Conservation (phyloP, 1,140 invertebrate species). For the Zaprionus africanus region DNA sequence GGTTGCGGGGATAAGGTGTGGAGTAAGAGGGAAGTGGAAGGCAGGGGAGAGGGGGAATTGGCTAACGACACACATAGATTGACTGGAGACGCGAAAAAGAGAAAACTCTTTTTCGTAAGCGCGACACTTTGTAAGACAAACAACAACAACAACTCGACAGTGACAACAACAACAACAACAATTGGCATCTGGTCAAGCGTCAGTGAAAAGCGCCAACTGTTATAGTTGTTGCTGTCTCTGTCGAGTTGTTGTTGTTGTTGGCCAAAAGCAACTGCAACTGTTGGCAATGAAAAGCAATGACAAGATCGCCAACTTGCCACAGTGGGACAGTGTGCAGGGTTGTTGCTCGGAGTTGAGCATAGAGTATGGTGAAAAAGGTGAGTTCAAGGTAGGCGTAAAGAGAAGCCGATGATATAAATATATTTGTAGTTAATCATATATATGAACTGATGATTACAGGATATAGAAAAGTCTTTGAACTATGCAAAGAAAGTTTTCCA, state of each 20-base stretch:
- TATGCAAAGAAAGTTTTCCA: neutral
- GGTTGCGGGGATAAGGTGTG: neutral
- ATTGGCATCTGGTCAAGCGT: slow-evolving; percentile 37
- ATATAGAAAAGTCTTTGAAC: too few relatives aligned
- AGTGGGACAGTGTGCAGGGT: neutral
- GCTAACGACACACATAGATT: slow-evolving; percentile 21
- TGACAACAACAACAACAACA: slow-evolving; percentile 4
- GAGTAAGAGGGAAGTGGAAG: neutral
- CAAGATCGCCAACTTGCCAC: slow-evolving; percentile 2
- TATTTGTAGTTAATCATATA: too few relatives aligned
- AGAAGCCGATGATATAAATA: neutral
- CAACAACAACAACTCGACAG: slow-evolving; percentile 16
- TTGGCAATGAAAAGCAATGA: slow-evolving; percentile 40
- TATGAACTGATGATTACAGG: too few relatives aligned
- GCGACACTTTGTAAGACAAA: slow-evolving; percentile 66
- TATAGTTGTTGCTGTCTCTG: slow-evolving; percentile 1
- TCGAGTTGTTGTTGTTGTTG: slow-evolving; percentile 7
- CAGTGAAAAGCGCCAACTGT: slow-evolving; percentile 44
- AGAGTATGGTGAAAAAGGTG: neutral
- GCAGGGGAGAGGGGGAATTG: neutral
- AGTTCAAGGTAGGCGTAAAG: neutral
- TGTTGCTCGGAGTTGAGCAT: neutral
- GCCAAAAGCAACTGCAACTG: slow-evolving; percentile 26
- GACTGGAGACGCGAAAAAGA: slow-evolving; percentile 53
- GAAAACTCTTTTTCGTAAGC: slow-evolving; percentile 67